phyloP scores from a whole-genome alignment of 2,888 invertebrate species.

The Neelides folsomi region DNA sequence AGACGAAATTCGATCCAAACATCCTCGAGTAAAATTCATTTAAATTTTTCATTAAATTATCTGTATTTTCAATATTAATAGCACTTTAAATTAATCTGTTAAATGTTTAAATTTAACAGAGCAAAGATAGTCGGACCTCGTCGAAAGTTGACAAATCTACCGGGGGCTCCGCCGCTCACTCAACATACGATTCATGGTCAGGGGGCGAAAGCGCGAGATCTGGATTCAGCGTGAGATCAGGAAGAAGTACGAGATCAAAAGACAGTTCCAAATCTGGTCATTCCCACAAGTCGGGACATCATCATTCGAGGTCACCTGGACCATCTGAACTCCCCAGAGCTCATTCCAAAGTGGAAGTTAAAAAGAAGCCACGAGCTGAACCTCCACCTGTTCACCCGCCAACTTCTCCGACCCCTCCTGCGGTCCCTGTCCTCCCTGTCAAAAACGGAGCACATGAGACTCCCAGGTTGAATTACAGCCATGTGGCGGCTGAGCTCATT shows the following conservation, averaged over 20 bases:
- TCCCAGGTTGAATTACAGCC: too few relatives aligned
- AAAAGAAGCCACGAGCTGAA: neutral
- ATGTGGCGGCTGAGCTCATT: slow-evolving; percentile 26
- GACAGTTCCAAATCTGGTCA: too few relatives aligned
- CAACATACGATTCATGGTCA: neutral
- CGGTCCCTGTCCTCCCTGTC: too few relatives aligned
- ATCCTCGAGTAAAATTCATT: neutral
- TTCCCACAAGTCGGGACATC: neutral
- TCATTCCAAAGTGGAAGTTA: neutral
- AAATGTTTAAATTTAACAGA: too few relatives aligned
- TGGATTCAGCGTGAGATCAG: neutral
- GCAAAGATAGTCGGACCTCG: too few relatives aligned
- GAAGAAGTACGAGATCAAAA: too few relatives aligned
- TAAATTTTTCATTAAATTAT: too few relatives aligned
- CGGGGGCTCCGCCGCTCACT: neutral
- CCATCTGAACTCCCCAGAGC: slow-evolving; percentile 2
- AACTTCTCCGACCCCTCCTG: too few relatives aligned
- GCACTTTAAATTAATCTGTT: too few relatives aligned
- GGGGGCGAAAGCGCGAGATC: neutral
- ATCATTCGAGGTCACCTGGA: neutral
- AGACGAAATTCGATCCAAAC: slow-evolving; percentile 17
- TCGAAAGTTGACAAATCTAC: neutral
- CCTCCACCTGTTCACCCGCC: neutral
- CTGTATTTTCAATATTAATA: too few relatives aligned
- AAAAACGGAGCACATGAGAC: too few relatives aligned